These are phyloP conservation scores for Alloscopus bannaensis DNA, from an alignment of 2,888 invertebrate genomes.

Conservation along the genomic window DNA sequence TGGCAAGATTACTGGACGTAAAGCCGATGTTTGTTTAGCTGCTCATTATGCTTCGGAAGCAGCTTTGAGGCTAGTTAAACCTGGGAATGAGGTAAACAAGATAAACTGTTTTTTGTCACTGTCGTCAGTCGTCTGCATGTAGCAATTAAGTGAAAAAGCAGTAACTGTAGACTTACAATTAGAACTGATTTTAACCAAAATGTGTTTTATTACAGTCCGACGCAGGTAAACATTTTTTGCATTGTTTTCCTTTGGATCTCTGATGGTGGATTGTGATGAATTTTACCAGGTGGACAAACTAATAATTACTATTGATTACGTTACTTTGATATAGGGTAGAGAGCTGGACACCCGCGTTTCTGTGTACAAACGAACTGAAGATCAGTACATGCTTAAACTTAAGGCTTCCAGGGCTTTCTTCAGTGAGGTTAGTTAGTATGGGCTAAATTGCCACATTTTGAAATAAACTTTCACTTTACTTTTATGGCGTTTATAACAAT, in stretches of 20 bases:
- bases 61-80: conserved; percentile 92
- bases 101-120: conserved; percentile 75
- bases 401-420: conserved; percentile 96
- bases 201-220: no score
- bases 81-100: conserved; percentile 90
- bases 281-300: not conserved
- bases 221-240: no score
- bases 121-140: not conserved
- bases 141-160: not conserved
- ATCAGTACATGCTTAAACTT: conserved; percentile 96
- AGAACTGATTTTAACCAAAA: no score
- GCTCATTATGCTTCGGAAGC: conserved; percentile 97
- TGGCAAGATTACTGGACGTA: conserved; percentile 88
- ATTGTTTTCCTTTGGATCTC: not conserved
- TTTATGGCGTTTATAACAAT: conserved; percentile 5
- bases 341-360: conserved; percentile 97
- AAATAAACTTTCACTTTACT: not conserved
- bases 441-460: not conserved
- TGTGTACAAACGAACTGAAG: conserved; percentile 98
- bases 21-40: conserved; percentile 96
- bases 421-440: conserved; percentile 80
- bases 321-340: conserved; percentile 81
- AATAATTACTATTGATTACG: not conserved
- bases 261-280: not conserved
- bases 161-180: no score